Conservation (phyloP, 2,113 vertebrate genomes). For the Notothenia rossii region DNA sequence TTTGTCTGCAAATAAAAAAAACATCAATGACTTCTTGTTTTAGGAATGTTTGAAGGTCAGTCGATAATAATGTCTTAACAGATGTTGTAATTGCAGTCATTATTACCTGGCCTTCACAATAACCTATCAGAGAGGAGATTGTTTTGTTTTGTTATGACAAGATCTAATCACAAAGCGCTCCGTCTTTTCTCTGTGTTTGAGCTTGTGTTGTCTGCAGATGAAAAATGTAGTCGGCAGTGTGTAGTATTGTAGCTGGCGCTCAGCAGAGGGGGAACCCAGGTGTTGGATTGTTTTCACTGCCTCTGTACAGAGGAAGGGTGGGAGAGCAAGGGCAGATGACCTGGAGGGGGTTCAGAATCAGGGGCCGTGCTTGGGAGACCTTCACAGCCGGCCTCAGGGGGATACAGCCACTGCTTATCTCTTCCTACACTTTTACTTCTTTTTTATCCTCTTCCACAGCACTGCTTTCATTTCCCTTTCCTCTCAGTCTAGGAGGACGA, state of each 20-base stretch:
- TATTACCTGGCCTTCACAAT: slow-evolving; percentile 59
- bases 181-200: slow-evolving; percentile 22
- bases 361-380: slow-evolving; percentile 81
- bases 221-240: slow-evolving; percentile 66
- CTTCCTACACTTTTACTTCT: slow-evolving; percentile 84
- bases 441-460: slow-evolving; percentile 80
- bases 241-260: slow-evolving; percentile 85
- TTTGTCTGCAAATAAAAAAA: slow-evolving; percentile 44
- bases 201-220: slow-evolving; percentile 56
- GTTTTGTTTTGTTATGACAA: slow-evolving; percentile 43
- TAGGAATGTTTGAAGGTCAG: slow-evolving; percentile 63
- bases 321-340: slow-evolving; percentile 81
- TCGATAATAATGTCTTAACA: slow-evolving; percentile 70
- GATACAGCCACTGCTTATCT: slow-evolving; percentile 83
- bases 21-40: slow-evolving; percentile 52
- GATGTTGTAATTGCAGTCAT: slow-evolving; percentile 61
- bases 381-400: slow-evolving; percentile 77
- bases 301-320: slow-evolving; percentile 84
- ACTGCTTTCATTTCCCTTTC: slow-evolving; percentile 81
- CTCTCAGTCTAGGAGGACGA: slow-evolving; percentile 71
- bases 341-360: slow-evolving; percentile 82
- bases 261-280: slow-evolving; percentile 83
- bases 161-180: slow-evolving; percentile 56
- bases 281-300: slow-evolving; percentile 85
- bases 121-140: slow-evolving; percentile 44